phyloP scores from a whole-genome alignment of 2,113 vertebrate species.

The Prunella fulvescens region DNA sequence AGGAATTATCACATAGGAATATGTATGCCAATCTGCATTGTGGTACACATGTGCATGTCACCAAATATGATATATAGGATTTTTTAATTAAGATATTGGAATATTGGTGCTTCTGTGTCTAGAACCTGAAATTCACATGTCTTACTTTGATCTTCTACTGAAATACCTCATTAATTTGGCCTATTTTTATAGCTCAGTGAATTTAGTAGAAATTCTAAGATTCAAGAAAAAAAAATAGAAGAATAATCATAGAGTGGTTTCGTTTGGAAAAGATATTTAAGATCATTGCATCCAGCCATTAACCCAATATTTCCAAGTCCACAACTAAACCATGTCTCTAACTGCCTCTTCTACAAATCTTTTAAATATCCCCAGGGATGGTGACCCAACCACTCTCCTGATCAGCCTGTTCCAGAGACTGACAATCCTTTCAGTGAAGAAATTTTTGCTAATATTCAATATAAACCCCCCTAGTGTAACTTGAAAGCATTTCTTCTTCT shows the following conservation, averaged over 20 bases:
- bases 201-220: neutral
- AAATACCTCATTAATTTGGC: neutral
- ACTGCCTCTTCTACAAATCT: neutral
- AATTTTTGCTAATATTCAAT: neutral
- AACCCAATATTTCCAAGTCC: neutral
- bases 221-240: neutral
- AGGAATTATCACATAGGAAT: neutral
- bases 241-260: neutral
- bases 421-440: neutral
- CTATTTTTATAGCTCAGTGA: neutral
- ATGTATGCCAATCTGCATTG: neutral
- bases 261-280: neutral
- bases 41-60: neutral
- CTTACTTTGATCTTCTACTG: neutral
- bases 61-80: neutral
- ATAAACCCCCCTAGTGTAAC: neutral
- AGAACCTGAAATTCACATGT: neutral
- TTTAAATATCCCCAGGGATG: neutral
- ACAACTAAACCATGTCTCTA: neutral
- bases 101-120: neutral
- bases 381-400: neutral
- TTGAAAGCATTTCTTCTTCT: neutral
- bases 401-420: neutral
- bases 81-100: neutral
- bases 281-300: neutral